Conservation (phyloP, 2,888 invertebrate genomes). For the Timema podura region DNA sequence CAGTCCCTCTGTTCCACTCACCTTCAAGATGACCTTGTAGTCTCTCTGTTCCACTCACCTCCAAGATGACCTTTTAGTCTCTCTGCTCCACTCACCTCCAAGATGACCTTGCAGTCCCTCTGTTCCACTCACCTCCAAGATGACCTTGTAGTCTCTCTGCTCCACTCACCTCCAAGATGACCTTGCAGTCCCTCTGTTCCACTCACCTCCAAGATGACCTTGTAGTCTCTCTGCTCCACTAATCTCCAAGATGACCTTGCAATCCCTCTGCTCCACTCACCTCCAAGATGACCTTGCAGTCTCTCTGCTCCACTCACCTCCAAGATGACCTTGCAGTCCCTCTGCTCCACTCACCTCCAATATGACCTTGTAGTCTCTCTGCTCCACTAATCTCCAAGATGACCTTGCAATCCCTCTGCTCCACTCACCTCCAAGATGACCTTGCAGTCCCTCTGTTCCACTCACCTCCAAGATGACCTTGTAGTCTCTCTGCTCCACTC, state of each 20-base stretch:
- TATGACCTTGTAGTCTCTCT: too few relatives aligned
- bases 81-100: constrained; percentile 78
- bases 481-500: too few relatives aligned
- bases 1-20: too few relatives aligned
- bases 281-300: constrained; percentile 61
- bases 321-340: too few relatives aligned
- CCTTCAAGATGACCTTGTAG: too few relatives aligned
- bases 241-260: constrained; percentile 74
- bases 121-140: constrained; percentile 80
- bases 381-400: too few relatives aligned
- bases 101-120: constrained; percentile 69
- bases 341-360: too few relatives aligned
- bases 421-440: too few relatives aligned
- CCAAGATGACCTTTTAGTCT: constrained; percentile 72
- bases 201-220: constrained; percentile 76
- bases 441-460: too few relatives aligned
- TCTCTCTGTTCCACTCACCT: constrained; percentile 51
- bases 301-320: too few relatives aligned
- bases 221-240: constrained; percentile 72
- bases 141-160: constrained; percentile 68
- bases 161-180: constrained; percentile 79
- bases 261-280: constrained; percentile 75
- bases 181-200: constrained; percentile 70
- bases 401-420: too few relatives aligned
- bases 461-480: too few relatives aligned